A percentile compares a stretch with the other conserved stretches of the same genome.
These are phyloP conservation scores for Drosophila rubida DNA, from an alignment of 2,888 invertebrate genomes.

Conservation along the genomic window DNA sequence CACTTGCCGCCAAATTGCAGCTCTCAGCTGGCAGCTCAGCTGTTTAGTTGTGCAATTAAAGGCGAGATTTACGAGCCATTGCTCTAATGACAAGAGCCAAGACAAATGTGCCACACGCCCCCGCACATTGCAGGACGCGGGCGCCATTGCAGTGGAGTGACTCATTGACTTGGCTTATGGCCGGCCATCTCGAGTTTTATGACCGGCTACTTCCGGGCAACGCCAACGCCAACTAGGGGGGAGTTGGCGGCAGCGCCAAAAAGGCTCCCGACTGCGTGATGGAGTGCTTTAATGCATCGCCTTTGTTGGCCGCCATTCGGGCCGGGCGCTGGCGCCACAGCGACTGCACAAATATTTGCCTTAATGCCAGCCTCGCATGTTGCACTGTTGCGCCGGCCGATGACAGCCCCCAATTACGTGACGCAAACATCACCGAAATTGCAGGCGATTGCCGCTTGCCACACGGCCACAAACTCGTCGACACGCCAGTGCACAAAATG, in stretches of 20 bases:
- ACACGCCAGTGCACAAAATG: constrained; percentile 48
- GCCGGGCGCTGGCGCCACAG: constrained; percentile 57
- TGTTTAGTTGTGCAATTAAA: constrained; percentile 75
- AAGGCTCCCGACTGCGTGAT: constrained; percentile 67
- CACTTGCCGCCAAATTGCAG: neutral
- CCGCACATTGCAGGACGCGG: constrained; percentile 31
- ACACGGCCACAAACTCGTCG: too few species aligned
- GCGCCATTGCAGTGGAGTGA: constrained; percentile 72
- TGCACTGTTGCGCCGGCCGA: constrained; percentile 53
- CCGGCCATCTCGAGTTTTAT: constrained; percentile 79
- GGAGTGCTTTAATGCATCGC: constrained; percentile 76
- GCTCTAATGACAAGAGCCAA: constrained; percentile 72
- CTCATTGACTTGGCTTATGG: constrained; percentile 77
- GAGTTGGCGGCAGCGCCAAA: constrained; percentile 62
- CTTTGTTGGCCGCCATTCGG: constrained; percentile 70
- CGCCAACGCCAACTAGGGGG: constrained; percentile 52
- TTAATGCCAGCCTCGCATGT: constrained; percentile 77
- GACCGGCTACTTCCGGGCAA: constrained; percentile 79
- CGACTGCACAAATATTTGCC: constrained; percentile 76
- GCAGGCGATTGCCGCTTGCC: too few species aligned
- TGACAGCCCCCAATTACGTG: constrained; percentile 78
- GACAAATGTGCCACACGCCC: constrained; percentile 66
- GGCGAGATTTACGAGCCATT: constrained; percentile 74
- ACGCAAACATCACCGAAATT: constrained; percentile 69
- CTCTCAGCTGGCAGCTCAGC: constrained; percentile 2